A percentile compares a stretch with the other conserved stretches of the same genome.
Conservation (phyloP, 2,113 vertebrate genomes). For the Phalacrocorax aristotelis region DNA sequence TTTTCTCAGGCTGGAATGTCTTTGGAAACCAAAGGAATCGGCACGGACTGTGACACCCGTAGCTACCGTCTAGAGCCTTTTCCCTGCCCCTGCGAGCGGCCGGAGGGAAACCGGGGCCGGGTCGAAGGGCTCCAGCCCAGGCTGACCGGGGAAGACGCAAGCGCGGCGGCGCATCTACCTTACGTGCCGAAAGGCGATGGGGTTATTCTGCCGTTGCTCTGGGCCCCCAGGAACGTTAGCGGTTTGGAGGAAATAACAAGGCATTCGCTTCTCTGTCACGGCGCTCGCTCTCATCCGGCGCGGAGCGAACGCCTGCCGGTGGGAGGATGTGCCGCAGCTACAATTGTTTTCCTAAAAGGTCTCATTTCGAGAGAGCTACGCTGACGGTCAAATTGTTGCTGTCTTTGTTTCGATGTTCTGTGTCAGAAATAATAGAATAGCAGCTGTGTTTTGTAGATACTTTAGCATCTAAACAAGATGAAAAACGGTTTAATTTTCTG, state of each 20-base stretch:
- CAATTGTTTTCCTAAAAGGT: background rate
- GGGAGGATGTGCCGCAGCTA: background rate
- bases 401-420: background rate
- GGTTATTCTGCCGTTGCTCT: background rate
- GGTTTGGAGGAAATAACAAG: background rate
- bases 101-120: background rate
- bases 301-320: fast-evolving
- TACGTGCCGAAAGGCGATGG: background rate
- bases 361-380: background rate
- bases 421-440: background rate
- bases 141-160: background rate
- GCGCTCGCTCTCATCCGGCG: background rate
- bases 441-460: background rate
- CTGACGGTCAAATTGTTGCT: background rate
- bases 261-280: fast-evolving
- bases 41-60: fast-evolving
- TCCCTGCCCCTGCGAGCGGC: background rate
- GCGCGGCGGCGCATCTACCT: background rate
- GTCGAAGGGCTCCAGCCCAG: fast-evolving
- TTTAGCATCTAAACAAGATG: background rate
- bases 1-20: background rate
- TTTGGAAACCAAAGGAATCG: background rate
- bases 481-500: background rate
- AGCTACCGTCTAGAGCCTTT: no score
- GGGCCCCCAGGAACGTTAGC: background rate